These are phyloP conservation scores for Cynopterus brachyotis DNA, from an alignment of 2,113 vertebrate species.

Conservation along the genomic window DNA sequence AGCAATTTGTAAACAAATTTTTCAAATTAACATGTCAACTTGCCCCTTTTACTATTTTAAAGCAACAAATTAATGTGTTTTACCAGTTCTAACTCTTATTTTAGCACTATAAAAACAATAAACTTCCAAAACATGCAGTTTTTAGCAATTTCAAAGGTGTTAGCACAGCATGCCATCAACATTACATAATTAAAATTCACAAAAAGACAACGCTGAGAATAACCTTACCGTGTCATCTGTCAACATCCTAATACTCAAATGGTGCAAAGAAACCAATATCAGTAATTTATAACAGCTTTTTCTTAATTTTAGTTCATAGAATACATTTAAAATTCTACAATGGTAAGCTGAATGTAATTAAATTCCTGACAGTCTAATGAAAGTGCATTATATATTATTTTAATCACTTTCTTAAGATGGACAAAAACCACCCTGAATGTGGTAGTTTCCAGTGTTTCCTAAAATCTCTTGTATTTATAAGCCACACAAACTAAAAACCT, in stretches of 20 bases:
- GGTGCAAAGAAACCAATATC: conserved; percentile 86
- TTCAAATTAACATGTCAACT: conserved; percentile 34
- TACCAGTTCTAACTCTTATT: conserved; percentile 5
- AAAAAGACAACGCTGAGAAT: conserved; percentile 65
- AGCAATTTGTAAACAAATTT: conserved; percentile 60
- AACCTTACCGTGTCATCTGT: conserved; percentile 98
- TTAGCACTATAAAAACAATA: not conserved
- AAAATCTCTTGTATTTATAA: conserved; percentile 45
- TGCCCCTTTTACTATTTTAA: conserved; percentile 49
- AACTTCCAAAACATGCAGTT: conserved; percentile 6
- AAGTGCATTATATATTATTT: conserved; percentile 62
- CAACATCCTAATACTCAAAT: conserved; percentile 94
- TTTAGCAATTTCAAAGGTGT: conserved; percentile 45
- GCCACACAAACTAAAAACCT: not conserved
- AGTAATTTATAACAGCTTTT: conserved; percentile 60
- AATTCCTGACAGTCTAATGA: conserved; percentile 63
- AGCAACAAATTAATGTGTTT: conserved; percentile 17
- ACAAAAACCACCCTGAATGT: conserved; percentile 30
- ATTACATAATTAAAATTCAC: conserved; percentile 39
- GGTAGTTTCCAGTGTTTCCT: conserved; percentile 17
- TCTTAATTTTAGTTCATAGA: conserved; percentile 59
- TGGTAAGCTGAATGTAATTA: conserved; percentile 64
- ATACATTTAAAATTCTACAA: conserved; percentile 43
- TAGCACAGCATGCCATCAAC: conserved; percentile 10
- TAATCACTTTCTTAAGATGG: conserved; percentile 60